Percentiles rank a stretch among this genome's conserved stretches.
phyloP scores from a whole-genome alignment of 2,113 vertebrate species.

The Pampusana beccarii region DNA sequence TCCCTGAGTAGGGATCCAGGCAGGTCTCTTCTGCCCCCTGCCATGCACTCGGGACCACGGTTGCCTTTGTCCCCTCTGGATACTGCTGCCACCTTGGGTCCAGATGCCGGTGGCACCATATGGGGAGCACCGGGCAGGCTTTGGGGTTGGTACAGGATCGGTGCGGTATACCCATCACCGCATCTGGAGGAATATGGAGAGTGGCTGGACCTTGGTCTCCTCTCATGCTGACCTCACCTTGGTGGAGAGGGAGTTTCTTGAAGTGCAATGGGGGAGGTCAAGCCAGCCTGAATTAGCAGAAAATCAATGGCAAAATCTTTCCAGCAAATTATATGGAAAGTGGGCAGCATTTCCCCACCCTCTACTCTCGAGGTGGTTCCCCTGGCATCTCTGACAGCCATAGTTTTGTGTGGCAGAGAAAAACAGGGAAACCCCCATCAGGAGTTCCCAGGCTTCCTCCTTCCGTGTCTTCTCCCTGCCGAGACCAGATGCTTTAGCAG shows the following conservation, averaged over 20 bases:
- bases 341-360: not conserved
- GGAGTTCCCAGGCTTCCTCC: constrained; percentile 29
- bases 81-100: not conserved
- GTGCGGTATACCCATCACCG: not conserved
- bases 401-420: not conserved
- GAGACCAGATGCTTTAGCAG: constrained; percentile 48
- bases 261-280: accelerated
- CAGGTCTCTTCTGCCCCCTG: not conserved
- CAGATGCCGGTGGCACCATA: accelerated
- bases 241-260: not conserved
- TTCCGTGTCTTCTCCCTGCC: not conserved
- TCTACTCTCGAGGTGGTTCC: not conserved
- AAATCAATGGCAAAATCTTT: not conserved
- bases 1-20: not conserved
- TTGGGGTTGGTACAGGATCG: not conserved
- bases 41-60: accelerated
- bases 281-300: not conserved
- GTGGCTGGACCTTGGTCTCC: not conserved
- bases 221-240: not conserved
- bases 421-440: not conserved
- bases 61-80: not conserved
- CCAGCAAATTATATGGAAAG: not conserved
- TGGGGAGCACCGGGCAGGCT: not conserved
- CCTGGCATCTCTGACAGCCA: not conserved
- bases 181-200: not conserved